Base-by-base conservation (phyloP, 2,797 vertebrate genomes). In the Sciurus carolinensis region DNA sequence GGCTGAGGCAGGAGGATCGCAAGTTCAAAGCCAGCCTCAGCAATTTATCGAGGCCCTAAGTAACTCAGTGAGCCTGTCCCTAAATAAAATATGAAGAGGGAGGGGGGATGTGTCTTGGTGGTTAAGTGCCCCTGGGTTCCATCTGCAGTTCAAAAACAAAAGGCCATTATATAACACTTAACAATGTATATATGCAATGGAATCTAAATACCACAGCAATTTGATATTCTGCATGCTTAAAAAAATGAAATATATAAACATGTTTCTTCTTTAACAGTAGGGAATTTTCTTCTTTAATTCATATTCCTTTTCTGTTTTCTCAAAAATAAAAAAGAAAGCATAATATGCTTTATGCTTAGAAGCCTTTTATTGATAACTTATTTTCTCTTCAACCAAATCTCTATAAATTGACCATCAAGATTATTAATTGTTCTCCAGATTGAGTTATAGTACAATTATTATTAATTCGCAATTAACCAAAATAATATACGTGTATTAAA, bases 351-450 rank as follows among this genome's bases (percentile, higher is more conserved):
- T 66, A 50, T 79, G 30, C n/a, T 62, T 80, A 57, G 57, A 93
- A 96, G 47, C 52, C 28, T 82, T 92, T 75, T 86, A 39, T 33
- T 59, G 18, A 79, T 90, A 44, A 42, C 42, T 30, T 71, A 30
- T 64, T 95, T 95, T 95, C 44, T 73, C 76, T 95, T 39, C 39
- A 87, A 95, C 47, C 84, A 82, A 93, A 77, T 50, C 87, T 69
- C 71, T 83, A 42, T 93, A 91, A 94, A 77, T 28, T 81, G 50
- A 88, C 13, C 87, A 30, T 94, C 36, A 80, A 95, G 83, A 94
- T 93, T 86, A 93, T 82, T 91, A 73, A 54, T 87, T 86, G 95
- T 93, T 33, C 76, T 92, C 39, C 39, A 94, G 66, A 87, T 50
- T 89, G 75, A 28, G 12, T 76, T 88, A 91, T 79, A 82, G 17